Percentiles rank a stretch among this genome's conserved stretches.
Evolutionary conservation across 2,888 invertebrate genomes (phyloP).

Genomic region (Drosophila borborema): DNA sequence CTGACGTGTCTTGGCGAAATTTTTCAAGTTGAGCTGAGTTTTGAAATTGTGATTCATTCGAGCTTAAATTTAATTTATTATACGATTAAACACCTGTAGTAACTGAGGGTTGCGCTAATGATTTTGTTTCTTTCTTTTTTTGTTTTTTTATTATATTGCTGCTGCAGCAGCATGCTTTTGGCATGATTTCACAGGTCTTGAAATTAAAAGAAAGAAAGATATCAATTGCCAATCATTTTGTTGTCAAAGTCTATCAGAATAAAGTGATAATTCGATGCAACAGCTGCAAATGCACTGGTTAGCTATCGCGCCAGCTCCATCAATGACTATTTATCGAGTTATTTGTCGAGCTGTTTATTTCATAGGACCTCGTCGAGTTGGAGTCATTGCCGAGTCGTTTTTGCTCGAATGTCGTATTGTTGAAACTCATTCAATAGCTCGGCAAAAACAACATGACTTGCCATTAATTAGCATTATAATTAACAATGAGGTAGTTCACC

Average conservation of each 20-base stretch:
- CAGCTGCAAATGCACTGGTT: slow-evolving; percentile 1
- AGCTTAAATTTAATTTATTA: slow-evolving; percentile 69
- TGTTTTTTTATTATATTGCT: slow-evolving; percentile 31
- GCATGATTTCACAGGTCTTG: slow-evolving; percentile 60
- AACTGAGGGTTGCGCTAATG: slow-evolving; percentile 46
- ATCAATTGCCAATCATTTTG: slow-evolving; percentile 38
- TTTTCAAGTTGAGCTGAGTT: slow-evolving; percentile 37
- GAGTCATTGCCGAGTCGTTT: slow-evolving; percentile 32
- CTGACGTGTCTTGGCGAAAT: slow-evolving; percentile 47
- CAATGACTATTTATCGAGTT: neutral
- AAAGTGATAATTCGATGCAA: slow-evolving; percentile 18
- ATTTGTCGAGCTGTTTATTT: slow-evolving; percentile 8
- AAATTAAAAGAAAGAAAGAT: neutral
- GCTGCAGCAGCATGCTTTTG: slow-evolving; percentile 63
- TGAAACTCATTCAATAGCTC: slow-evolving; percentile 19
- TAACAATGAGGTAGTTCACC: slow-evolving; percentile 70
- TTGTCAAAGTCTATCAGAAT: slow-evolving; percentile 40
- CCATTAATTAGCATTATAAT: slow-evolving; percentile 73
- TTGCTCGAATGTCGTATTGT: slow-evolving; percentile 10
- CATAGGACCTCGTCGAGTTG: slow-evolving; percentile 27
- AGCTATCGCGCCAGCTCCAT: neutral
- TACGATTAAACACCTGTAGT: slow-evolving; percentile 61
- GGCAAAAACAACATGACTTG: slow-evolving; percentile 51
- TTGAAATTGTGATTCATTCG: slow-evolving; percentile 60
- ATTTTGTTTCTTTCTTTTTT: slow-evolving; percentile 33